Percentiles rank a stretch among this genome's conserved stretches.
Conservation (phyloP, 2,797 vertebrate genomes). For the Babyrousa celebensis region DNA sequence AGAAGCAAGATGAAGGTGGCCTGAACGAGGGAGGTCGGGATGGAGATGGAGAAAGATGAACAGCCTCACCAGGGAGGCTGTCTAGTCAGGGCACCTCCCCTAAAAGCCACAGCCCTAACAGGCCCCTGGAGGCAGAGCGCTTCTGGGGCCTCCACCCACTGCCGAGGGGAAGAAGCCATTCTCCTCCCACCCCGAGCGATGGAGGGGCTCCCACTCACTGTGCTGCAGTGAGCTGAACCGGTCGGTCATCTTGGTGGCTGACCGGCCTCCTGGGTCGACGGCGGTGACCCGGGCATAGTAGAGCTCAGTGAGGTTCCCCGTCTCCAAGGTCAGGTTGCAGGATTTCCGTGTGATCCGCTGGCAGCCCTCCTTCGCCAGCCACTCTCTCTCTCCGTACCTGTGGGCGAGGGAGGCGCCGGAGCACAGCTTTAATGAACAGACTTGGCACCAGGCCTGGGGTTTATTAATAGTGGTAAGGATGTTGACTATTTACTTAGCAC, state of each 20-base stretch:
- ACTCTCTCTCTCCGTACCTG: conserved; percentile 90
- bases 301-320: conserved; percentile 78
- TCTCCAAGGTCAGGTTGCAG: conserved; percentile 91
- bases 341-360: conserved; percentile 86
- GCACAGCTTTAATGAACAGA: background rate
- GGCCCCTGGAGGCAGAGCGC: background rate
- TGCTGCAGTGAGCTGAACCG: conserved; percentile 88
- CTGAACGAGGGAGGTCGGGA: background rate
- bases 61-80: fast-evolving
- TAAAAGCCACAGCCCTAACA: background rate
- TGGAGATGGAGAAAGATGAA: background rate
- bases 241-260: background rate
- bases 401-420: background rate
- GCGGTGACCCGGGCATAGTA: conserved; percentile 89
- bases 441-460: background rate
- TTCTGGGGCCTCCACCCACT: background rate
- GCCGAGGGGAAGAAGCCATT: background rate
- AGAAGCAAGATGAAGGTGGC: background rate
- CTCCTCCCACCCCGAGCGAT: fast-evolving
- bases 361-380: conserved; percentile 89
- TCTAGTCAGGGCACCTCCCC: fast-evolving
- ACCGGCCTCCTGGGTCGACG: background rate
- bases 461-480: background rate
- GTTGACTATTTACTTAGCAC: conserved; percentile 39
- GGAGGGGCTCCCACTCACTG: conserved; percentile 87